phyloP scores from a whole-genome alignment of 2,113 vertebrate species.

The Delphinus delphis region DNA sequence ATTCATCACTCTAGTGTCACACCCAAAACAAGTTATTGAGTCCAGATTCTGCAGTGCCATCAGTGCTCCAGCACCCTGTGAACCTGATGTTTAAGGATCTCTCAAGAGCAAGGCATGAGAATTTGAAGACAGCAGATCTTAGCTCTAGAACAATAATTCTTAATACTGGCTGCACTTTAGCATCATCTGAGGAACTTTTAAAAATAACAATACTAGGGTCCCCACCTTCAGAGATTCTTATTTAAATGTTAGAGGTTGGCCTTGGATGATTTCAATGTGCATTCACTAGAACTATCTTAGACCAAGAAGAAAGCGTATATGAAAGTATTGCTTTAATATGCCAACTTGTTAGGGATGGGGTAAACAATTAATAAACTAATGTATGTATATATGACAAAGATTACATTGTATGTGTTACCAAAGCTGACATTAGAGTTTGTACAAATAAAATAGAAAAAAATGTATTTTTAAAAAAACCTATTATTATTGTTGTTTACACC shows the following conservation, averaged over 20 bases:
- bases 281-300: background rate
- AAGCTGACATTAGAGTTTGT: background rate
- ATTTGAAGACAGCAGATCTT: background rate
- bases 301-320: background rate
- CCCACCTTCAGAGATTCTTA: background rate
- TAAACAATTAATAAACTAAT: constrained; percentile 17
- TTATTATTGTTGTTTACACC: background rate
- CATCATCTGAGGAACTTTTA: background rate
- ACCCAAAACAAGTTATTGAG: background rate
- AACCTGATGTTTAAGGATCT: background rate
- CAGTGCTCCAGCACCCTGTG: background rate
- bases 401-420: background rate
- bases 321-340: background rate
- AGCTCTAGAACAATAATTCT: background rate
- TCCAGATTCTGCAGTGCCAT: background rate
- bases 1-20: background rate
- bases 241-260: background rate
- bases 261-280: background rate
- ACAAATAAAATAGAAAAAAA: background rate
- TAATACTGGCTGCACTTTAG: background rate
- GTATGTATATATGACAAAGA: background rate
- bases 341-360: background rate
- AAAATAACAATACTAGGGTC: background rate
- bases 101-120: background rate
- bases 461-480: constrained; percentile 1